Percentiles rank a stretch among this genome's conserved stretches.
Conservation (phyloP, 1,140 invertebrate genomes). For the Chymomyza costata region DNA sequence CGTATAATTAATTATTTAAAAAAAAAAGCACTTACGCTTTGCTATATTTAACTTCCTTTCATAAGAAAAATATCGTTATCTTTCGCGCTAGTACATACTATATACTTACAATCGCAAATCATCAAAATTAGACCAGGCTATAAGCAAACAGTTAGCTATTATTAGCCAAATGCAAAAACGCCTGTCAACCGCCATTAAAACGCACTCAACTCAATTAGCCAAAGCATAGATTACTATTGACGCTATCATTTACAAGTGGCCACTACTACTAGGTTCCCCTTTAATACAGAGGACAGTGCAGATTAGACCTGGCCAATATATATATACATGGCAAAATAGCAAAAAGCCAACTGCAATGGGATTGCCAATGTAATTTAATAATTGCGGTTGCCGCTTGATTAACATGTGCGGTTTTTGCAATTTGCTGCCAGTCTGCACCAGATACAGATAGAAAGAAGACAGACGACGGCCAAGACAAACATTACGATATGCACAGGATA, state of each 20-base stretch:
- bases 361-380: conserved; percentile 66
- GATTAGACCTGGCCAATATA: too few species aligned
- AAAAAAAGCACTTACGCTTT: too few species aligned
- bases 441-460: too few species aligned
- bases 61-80: too few species aligned
- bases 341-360: conserved; percentile 7
- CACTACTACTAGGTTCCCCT: conserved; percentile 1
- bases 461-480: too few species aligned
- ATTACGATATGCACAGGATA: conserved; percentile 51
- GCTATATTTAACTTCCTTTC: too few species aligned
- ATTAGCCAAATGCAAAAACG: conserved; percentile 27
- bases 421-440: conserved; percentile 39
- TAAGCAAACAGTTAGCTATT: conserved; percentile 15
- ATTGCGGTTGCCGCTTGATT: conserved; percentile 65
- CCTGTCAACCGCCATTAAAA: conserved; percentile 33
- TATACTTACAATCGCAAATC: conserved; percentile 18
- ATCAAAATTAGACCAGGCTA: conserved; percentile 19
- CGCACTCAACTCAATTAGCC: conserved; percentile 37
- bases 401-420: conserved; percentile 67
- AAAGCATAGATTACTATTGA: conserved; percentile 14
- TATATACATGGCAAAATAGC: too few species aligned
- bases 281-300: conserved; percentile 35
- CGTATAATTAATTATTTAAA: too few species aligned
- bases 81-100: too few species aligned
- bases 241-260: conserved; percentile 22